These are phyloP conservation scores for Tragopan temminckii DNA, from an alignment of 2,797 vertebrate genomes.

Conservation along the genomic window DNA sequence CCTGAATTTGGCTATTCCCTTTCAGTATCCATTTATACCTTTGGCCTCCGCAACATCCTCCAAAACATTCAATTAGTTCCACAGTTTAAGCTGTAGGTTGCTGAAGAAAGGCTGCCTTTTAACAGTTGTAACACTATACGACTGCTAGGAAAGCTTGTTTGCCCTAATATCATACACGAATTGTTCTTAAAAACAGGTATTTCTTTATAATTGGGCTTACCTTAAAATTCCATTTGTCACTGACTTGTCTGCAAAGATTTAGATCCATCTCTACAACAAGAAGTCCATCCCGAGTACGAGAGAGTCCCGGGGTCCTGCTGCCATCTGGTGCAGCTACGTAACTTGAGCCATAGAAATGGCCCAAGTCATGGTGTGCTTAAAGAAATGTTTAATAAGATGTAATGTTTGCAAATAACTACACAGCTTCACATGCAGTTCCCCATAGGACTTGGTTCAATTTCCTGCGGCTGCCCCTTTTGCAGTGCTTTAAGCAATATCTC, in stretches of 20 bases:
- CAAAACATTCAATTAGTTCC: neutral
- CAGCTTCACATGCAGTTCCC: neutral
- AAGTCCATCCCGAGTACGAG: slow-evolving; percentile 90
- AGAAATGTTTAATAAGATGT: neutral
- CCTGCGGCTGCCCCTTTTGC: neutral
- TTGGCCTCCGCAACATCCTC: neutral
- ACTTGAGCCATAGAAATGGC: slow-evolving; percentile 97
- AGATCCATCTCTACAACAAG: slow-evolving; percentile 93
- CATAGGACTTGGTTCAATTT: neutral
- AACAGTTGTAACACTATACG: neutral
- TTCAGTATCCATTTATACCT: neutral
- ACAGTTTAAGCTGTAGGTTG: neutral
- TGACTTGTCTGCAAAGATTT: slow-evolving; percentile 94
- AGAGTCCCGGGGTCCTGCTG: slow-evolving; percentile 92
- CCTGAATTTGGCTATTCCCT: neutral
- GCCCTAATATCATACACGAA: neutral
- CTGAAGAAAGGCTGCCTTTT: neutral
- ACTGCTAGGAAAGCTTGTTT: neutral
- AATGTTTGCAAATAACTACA: neutral
- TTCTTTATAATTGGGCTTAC: slow-evolving; percentile 73
- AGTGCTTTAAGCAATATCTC: neutral
- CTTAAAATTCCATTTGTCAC: slow-evolving; percentile 96
- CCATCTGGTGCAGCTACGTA: slow-evolving; percentile 93
- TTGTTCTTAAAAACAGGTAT: neutral
- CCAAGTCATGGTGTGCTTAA: slow-evolving; percentile 92